Base-by-base conservation (phyloP, 2,113 vertebrate species). In the Bolborhynchus lineola region DNA sequence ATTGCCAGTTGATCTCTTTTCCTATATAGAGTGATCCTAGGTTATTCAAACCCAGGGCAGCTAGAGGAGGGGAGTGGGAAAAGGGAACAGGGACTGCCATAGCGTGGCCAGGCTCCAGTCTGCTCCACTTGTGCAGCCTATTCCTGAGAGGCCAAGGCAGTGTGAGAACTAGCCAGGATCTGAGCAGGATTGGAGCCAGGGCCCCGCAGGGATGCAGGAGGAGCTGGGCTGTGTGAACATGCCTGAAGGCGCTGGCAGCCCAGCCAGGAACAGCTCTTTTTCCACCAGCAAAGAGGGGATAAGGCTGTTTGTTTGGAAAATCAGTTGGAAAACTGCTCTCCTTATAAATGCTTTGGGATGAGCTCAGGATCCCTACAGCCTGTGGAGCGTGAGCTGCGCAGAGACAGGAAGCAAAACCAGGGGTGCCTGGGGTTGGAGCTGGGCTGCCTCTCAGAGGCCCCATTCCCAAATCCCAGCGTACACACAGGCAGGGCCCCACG, bases 101-200 rank as follows among this genome's bases (percentile, higher is more conserved):
- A 37, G 46, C 70, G 74, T 52, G 35, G n/a, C 57, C 65, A 75
- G 44, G 59, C 70, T 95, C 39, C 81, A 70, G 44, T 41, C 74
- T 86, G 29, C 64, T 87, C 52, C 0, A 2, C 57, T 72, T 12
- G 1, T 52, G 75, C 44, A 71, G 50, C 25, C 49, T 5, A 0
- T 24, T 71, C 50, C 33, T 62, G 63, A 25, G 57, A 86, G 78
- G 68, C 23, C 53, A 47, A 33, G 2, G 4, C 6, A 7, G 7
- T 37, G 21, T 70, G 63, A 55, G 65, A 87, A 11, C 50, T 39
- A 49, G 53, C 8, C 3, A 7, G 70, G 42, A 76, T 57, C 26
- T 33, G 41, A 92, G 68, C 69, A 55, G 68, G 49, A 86, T 26
- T 67, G 68, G 76, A 84, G 81, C 81, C 84, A 92, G 79, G 57